phyloP scores from a whole-genome alignment of 1,140 invertebrate species.

The Drosophila bifasciata region DNA sequence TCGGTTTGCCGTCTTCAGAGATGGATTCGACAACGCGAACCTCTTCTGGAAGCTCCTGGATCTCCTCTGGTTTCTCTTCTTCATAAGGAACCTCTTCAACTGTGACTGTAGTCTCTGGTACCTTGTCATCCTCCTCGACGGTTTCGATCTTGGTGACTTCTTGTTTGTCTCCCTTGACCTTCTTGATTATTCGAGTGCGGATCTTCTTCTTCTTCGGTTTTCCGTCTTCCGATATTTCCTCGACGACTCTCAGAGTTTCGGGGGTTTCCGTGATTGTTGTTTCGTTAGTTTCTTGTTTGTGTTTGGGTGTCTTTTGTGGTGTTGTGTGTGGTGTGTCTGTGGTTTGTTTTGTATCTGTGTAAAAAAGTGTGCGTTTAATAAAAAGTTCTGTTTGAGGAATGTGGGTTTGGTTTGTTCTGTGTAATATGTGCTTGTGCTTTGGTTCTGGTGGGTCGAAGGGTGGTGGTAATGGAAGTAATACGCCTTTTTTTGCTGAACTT shows the following conservation, averaged over 20 bases:
- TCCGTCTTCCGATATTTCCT: conserved; percentile 36
- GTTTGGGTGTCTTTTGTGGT: conserved; percentile 84
- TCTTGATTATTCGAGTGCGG: too few relatives aligned
- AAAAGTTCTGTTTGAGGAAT: conserved; percentile 43
- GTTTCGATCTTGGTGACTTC: too few relatives aligned
- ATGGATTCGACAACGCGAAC: too few relatives aligned
- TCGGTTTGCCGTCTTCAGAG: too few relatives aligned
- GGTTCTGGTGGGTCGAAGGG: conserved; percentile 40
- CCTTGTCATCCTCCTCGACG: too few relatives aligned
- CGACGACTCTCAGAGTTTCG: conserved; percentile 50
- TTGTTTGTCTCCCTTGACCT: too few relatives aligned
- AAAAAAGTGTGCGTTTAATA: conserved; percentile 76
- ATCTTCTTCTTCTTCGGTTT: background rate
- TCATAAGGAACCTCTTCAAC: too few relatives aligned
- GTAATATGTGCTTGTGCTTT: conserved; percentile 84
- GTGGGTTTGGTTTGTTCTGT: conserved; percentile 66
- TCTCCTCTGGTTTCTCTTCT: too few relatives aligned
- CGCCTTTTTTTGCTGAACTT: conserved; percentile 64
- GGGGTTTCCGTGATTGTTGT: conserved; percentile 78
- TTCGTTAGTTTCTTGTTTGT: conserved; percentile 78
- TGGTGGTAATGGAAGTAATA: conserved; percentile 70
- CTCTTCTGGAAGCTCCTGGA: too few relatives aligned
- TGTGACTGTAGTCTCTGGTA: too few relatives aligned
- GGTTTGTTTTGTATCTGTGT: conserved; percentile 84
- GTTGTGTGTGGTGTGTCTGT: conserved; percentile 85